Base-by-base conservation (phyloP, 35 echinoderm and acorn worm genomes). In the Nesometra sesokonis region DNA sequence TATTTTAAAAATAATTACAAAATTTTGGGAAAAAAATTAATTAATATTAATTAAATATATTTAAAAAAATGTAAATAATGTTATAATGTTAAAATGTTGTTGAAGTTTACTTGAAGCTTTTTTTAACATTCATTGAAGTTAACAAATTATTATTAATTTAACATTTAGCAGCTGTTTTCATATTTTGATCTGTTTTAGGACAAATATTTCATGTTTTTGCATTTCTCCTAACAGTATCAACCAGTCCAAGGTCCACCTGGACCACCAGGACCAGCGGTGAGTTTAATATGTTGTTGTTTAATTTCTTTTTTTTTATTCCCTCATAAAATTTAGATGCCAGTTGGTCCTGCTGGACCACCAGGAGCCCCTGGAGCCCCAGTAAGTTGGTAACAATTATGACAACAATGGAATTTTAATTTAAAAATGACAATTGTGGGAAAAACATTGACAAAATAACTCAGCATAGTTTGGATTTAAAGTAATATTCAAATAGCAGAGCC, bases 201-300 rank as follows among this genome's bases (percentile, higher is more conserved):
- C 83, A 43, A 32, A 47, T 32, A 38, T 46, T 80, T 87, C n/a
- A 38, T 87, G 8, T 87, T 37, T 79, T 46, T 37, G 35, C 0
- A 77, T 79, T 31, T 87, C 4, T 78, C 15, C 23, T 79, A 78
- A 15, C 34, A 34, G 52, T 86, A 80, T 33, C 38, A 86, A 35
- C 83, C 83, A 33, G 67, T 84, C 37, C 78, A 77, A 34, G 89
- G 89, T 47, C 89, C 89, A 86, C 89, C 77, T 86, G 89, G 89
- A 80, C 77, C 78, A 15, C 89, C 89, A 86, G 89, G 89, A 34
- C 76, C 38, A 77, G 77, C 89, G 32, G 89, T 83, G 35, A 67
- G 52, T 67, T 27, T 67, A 19, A 67, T 67, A 67, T 19, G 23
- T 67, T 67, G 52, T 67, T 67, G 1, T 43, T 67, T 67, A 67